A percentile compares a stretch with the other conserved stretches of the same genome.
Evolutionary conservation across 2,888 invertebrate species (phyloP).

Genomic region (Mimumesa dahlbomi): DNA sequence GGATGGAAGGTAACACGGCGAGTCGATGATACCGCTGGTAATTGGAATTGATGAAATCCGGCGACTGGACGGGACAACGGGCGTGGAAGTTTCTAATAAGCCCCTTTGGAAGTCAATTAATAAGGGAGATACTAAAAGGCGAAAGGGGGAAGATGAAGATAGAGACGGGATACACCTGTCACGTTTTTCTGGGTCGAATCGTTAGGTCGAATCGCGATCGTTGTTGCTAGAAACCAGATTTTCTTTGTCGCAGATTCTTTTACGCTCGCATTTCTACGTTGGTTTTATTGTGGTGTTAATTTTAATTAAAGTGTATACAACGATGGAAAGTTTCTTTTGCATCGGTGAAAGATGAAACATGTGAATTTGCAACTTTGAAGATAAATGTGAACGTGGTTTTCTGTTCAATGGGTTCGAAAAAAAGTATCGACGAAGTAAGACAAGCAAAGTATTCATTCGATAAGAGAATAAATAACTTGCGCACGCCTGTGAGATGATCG

Average conservation of each 20-base stretch:
- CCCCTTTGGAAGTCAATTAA: conserved; percentile 6
- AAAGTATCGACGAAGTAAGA: no score
- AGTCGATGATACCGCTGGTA: conserved; percentile 19
- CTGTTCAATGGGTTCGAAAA: no score
- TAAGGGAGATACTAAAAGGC: not conserved
- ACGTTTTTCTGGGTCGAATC: conserved; percentile 20
- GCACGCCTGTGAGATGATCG: not conserved
- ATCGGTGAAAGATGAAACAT: no score
- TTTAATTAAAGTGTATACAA: no score
- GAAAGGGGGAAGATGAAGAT: conserved; percentile 11
- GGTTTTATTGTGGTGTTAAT: no score
- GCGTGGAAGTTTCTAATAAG: conserved; percentile 5
- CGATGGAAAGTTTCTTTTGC: no score
- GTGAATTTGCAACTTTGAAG: no score
- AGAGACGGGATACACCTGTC: conserved; percentile 16
- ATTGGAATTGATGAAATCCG: conserved; percentile 52
- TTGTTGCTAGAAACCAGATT: not conserved
- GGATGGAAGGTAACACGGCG: not conserved
- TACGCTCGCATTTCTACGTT: no score
- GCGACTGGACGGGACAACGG: conserved; percentile 1
- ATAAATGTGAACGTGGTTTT: no score
- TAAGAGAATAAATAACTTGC: not conserved
- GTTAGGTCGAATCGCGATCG: not conserved
- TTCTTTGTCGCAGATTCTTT: no score
- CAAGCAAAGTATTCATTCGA: not conserved